Conservation (phyloP, 1,140 invertebrate species). For the Aculops lycopersici region DNA sequence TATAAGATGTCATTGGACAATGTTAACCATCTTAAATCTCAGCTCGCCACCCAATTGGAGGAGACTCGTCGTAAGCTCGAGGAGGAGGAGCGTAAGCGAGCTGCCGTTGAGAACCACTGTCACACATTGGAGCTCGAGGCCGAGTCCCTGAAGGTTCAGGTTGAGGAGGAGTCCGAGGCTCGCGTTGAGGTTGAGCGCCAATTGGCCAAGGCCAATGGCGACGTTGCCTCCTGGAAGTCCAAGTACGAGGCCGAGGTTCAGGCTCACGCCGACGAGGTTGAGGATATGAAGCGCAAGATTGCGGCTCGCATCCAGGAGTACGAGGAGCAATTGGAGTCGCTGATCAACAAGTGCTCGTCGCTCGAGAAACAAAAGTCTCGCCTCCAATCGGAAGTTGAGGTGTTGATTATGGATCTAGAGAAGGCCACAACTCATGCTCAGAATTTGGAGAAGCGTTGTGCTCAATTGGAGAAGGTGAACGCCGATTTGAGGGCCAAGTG, state of each 20-base stretch:
- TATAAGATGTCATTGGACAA: slow-evolving; percentile 77
- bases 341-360: slow-evolving; percentile 63
- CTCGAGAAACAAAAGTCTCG: slow-evolving; percentile 81
- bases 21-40: slow-evolving; percentile 49
- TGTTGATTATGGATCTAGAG: slow-evolving; percentile 82
- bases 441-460: slow-evolving; percentile 60
- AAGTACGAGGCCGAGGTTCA: slow-evolving; percentile 68
- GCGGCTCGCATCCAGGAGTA: slow-evolving; percentile 61
- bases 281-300: slow-evolving; percentile 54
- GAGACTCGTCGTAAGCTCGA: slow-evolving; percentile 67
- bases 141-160: slow-evolving; percentile 58
- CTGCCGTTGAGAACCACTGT: slow-evolving; percentile 46
- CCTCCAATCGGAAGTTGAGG: slow-evolving; percentile 66
- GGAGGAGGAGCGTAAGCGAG: slow-evolving; percentile 68
- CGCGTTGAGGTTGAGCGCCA: slow-evolving; percentile 74
- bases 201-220: slow-evolving; percentile 58
- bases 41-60: slow-evolving; percentile 55
- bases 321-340: slow-evolving; percentile 69
- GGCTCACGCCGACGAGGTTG: slow-evolving; percentile 64
- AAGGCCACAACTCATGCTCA: slow-evolving; percentile 77
- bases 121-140: slow-evolving; percentile 67
- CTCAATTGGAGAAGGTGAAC: slow-evolving; percentile 60
- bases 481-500: slow-evolving; percentile 34
- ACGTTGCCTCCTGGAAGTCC: slow-evolving; percentile 49
- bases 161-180: slow-evolving; percentile 79